Evolutionary conservation across 2,113 vertebrate genomes (phyloP).

Genomic region (Caranx melampygus): DNA sequence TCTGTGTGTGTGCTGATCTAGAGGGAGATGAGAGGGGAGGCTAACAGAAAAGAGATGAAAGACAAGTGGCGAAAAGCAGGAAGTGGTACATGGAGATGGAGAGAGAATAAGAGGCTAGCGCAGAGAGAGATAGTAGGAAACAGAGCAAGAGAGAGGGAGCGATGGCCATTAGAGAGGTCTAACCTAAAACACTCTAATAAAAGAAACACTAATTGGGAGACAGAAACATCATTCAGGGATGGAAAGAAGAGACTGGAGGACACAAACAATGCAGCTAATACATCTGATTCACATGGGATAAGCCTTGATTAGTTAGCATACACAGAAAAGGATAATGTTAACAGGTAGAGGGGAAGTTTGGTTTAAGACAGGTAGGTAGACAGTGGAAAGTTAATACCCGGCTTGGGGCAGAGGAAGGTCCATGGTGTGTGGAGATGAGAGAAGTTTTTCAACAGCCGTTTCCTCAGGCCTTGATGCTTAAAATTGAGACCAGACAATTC

Average conservation of each 20-base stretch:
- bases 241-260: constrained; percentile 4
- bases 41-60: constrained; percentile 56
- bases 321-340: constrained; percentile 8
- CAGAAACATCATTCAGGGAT: constrained; percentile 16
- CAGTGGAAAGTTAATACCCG: neutral
- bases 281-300: constrained; percentile 8
- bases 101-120: constrained; percentile 22
- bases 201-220: constrained; percentile 58
- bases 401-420: no score
- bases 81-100: constrained; percentile 42
- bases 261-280: constrained; percentile 16
- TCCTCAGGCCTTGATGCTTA: no score
- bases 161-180: constrained; percentile 7
- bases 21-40: constrained; percentile 41
- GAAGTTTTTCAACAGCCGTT: no score
- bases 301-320: neutral
- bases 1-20: constrained; percentile 25
- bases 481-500: no score
- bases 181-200: constrained; percentile 48
- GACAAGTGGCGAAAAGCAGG: constrained; percentile 45
- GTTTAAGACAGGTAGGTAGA: neutral
- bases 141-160: neutral
- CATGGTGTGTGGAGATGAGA: no score
- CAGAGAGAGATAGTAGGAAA: constrained; percentile 22
- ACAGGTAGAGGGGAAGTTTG: neutral